Evolutionary conservation across 2,888 invertebrate species (phyloP), one percentile per base, ranked within the genome.

Genomic region (Argyresthia albistria): DNA sequence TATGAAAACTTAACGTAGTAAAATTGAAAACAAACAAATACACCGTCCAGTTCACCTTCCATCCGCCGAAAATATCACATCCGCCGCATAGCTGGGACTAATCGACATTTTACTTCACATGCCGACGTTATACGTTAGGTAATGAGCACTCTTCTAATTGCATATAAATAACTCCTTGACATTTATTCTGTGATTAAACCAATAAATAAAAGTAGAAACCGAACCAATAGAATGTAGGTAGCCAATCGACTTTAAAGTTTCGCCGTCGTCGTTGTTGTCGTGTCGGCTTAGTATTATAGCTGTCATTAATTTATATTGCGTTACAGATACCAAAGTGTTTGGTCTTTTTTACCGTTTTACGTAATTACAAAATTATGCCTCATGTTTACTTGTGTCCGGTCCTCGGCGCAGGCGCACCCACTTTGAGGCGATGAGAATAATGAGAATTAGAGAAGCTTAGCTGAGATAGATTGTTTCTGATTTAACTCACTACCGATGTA

Each of bases 331-430:
- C 73, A 69, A 82, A 74, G 76, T 73, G 73, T 80, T 80, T 74
- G 66, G 73, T 70, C 69, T 71, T 52, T 46, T 52, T 78, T 80
- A 80, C 76, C 80, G 81, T 78, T 82, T 82, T 78, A 80, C 74
- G 80, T 82, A 81, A 83, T 83, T 81, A 84, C 80, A 76, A 80
- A 81, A 80, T 81, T 81, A 82, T 80, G 76, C 74, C 69, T 74
- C 70, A 67, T 75, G 71, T 79, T 76, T 76, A 78, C 69, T 74
- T 73, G 73, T 71, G 66, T 62, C 63, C 66, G 65, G 60, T 60
- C 64, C 25, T 6, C 25, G 6, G 25, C 25, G 25, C 25, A 25
- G 70, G 60, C 73, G 73, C 78, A 70, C 81, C 80, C 79, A 80
- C 81, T 77, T 73, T 25, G 6, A 59, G 61, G 54, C 60, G 63